Percentiles rank a stretch among this genome's conserved stretches.
phyloP scores from a whole-genome alignment of 2,888 invertebrate species.

The Schizaphis graminum region DNA sequence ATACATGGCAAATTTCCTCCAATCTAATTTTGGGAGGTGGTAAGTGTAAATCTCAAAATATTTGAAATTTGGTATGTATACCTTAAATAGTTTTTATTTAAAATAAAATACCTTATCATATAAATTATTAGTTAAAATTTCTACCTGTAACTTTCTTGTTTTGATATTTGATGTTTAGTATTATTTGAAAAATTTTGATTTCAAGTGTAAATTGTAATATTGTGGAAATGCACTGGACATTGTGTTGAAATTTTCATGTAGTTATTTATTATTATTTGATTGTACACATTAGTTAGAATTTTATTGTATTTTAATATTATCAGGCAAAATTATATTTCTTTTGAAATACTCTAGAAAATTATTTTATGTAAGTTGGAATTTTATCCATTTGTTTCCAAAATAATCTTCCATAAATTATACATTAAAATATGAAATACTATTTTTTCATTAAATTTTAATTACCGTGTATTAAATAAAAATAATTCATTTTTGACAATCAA shows the following conservation, averaged over 20 bases:
- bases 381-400: neutral
- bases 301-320: neutral
- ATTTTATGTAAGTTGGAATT: neutral
- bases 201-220: neutral
- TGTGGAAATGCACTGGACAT: neutral
- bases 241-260: neutral
- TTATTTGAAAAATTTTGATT: neutral
- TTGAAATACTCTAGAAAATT: neutral
- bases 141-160: neutral
- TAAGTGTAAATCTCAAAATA: slow-evolving; percentile 10
- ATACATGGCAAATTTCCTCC: slow-evolving; percentile 1
- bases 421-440: neutral
- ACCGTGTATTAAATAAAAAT: neutral
- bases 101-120: slow-evolving; percentile 52
- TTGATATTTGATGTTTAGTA: neutral
- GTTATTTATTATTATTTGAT: neutral
- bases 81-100: slow-evolving; percentile 48
- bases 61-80: slow-evolving; percentile 32
- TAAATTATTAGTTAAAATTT: slow-evolving; percentile 25
- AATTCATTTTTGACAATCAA: neutral
- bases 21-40: neutral
- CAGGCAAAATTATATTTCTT: neutral
- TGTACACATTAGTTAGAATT: neutral
- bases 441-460: neutral
- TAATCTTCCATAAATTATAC: neutral